Base-by-base conservation (phyloP, 1,140 invertebrate genomes). In the Camponotus floridanus region DNA sequence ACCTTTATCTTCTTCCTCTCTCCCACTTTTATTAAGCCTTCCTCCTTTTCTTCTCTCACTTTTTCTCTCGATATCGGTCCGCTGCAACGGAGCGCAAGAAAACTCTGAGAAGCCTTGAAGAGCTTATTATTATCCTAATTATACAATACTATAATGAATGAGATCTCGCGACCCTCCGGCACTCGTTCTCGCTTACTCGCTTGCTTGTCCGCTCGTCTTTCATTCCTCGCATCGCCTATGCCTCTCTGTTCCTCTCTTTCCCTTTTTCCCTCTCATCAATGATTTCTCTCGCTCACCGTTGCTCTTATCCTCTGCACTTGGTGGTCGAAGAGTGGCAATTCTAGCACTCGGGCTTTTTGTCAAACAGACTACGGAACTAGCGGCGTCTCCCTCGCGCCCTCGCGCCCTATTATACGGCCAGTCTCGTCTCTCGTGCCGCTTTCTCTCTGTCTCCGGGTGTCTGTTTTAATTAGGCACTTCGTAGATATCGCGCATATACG, bases 121-220 rank as follows among this genome's bases (percentile, higher is more conserved):
- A 92, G 94, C 93, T 94, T 94, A 95, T 95, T 95, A 95, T 95
- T 93, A 94, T 95, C 94, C 94, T 94, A 95, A 95, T 95, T 95
- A 95, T 94, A 94, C 92, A 93, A 94, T 93, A 92, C 91, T 90
- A 92, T 93, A 94, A 94, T 94, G 93, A 95, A 93, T 93, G 92
- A 26, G 26, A 92, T 87, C 91, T 76, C 73, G 76, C 70, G 59
- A 83, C 88, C 80, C 91, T 91, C 91, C 92, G 86, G 86, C 84
- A 85, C 76, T 74, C 87, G 74, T 78, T 88, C 81, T 87, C 84
- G 67, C 78, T 88, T 76, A 70, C 73, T 86, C 83, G 70, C 86
- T 88, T 73, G 61, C 71, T 76, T n/a, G 48, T 45, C 61, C 48
- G 61, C 51, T 61, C 61, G 13, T 81, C 85, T 64, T 81, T 45